Evolutionary conservation across 1,140 invertebrate species (phyloP).

Genomic region (Leptinotarsa lineolata): DNA sequence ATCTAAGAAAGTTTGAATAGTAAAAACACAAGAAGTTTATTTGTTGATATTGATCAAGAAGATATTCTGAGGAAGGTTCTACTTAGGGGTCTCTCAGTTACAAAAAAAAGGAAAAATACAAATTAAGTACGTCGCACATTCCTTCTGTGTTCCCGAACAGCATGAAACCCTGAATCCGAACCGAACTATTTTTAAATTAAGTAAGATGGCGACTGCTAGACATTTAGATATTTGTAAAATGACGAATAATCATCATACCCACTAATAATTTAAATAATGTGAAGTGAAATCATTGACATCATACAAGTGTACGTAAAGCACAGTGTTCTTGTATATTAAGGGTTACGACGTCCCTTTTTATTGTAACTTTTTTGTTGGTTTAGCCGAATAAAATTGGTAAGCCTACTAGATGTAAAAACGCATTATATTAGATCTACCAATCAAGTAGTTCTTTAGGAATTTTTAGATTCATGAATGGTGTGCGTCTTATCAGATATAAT

Average conservation of each 20-base stretch:
- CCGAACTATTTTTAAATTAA: slow-evolving; percentile 29
- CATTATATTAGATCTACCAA: too few relatives aligned
- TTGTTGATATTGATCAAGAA: not conserved
- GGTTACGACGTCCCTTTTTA: not conserved
- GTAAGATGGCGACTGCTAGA: slow-evolving; percentile 28
- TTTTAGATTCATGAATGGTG: not conserved
- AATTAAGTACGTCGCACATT: slow-evolving; percentile 19
- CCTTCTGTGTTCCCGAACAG: not conserved
- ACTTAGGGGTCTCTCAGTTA: not conserved
- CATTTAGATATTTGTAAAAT: slow-evolving; percentile 36
- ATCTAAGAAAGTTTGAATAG: too few relatives aligned
- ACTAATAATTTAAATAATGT: slow-evolving; percentile 28
- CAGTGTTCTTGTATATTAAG: not conserved
- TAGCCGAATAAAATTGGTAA: slow-evolving; percentile 23
- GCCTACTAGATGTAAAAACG: not conserved
- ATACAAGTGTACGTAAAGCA: not conserved
- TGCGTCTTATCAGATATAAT: not conserved
- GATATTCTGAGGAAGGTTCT: not conserved
- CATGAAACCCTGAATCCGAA: too few relatives aligned
- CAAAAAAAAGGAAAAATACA: slow-evolving; percentile 7
- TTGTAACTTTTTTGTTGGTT: slow-evolving; percentile 1
- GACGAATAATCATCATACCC: slow-evolving; percentile 29
- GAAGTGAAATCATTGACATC: slow-evolving; percentile 8
- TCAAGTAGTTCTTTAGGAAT: not conserved
- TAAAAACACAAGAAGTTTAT: too few relatives aligned